phyloP scores from a whole-genome alignment of 2,888 invertebrate genomes.

The Danaus chrysippus region DNA sequence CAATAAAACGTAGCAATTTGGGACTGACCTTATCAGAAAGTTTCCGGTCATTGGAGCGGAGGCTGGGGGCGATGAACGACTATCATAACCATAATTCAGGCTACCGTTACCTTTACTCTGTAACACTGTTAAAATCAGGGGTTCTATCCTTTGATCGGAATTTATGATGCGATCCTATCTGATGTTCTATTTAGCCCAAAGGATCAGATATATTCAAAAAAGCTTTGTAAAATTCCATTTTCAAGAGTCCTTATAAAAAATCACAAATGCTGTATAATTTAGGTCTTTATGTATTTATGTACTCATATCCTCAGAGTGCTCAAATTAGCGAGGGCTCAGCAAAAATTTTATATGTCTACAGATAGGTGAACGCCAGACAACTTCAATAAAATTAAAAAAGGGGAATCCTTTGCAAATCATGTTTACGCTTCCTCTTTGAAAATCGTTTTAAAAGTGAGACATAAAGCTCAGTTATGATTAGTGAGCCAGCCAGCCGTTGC shows the following conservation, averaged over 20 bases:
- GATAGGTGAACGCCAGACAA: conserved; percentile 2
- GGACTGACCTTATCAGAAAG: conserved; percentile 57
- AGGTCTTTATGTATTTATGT: no score
- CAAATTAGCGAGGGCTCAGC: neutral
- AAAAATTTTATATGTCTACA: conserved; percentile 14
- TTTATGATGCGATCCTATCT: conserved; percentile 5
- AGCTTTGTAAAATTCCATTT: neutral
- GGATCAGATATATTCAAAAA: neutral
- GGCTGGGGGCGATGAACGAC: conserved; percentile 46
- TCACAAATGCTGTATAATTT: no score
- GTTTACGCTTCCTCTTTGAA: conserved; percentile 7
- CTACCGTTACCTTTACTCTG: conserved; percentile 40
- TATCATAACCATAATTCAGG: conserved; percentile 47
- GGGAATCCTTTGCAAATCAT: conserved; percentile 6
- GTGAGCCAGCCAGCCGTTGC: conserved; percentile 27
- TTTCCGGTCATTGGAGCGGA: conserved; percentile 63
- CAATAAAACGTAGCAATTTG: conserved; percentile 45
- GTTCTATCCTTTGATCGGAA: conserved; percentile 8
- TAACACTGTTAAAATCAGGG: conserved; percentile 19
- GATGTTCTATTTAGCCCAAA: neutral
- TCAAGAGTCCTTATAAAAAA: no score
- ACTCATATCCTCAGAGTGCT: no score
- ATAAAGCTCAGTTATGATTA: conserved; percentile 27
- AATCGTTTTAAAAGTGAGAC: conserved; percentile 8
- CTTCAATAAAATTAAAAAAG: conserved; percentile 8